These are phyloP conservation scores for Colossoma macropomum DNA, from an alignment of 2,113 vertebrate genomes.

Conservation along the genomic window DNA sequence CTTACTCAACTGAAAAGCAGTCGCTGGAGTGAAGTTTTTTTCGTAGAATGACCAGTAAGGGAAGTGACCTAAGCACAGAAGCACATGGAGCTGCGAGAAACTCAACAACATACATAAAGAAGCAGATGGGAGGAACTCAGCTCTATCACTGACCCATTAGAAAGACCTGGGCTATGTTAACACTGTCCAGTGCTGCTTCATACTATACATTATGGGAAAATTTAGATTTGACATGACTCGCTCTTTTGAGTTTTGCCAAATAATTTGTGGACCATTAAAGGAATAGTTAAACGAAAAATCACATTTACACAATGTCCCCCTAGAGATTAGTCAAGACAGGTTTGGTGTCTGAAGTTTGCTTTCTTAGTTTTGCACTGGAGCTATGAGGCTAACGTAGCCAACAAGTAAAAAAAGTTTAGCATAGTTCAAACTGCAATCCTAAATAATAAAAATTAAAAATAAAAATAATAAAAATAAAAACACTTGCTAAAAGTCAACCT, in stretches of 20 bases:
- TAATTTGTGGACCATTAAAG: slow-evolving; percentile 2
- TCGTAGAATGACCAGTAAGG: slow-evolving; percentile 64
- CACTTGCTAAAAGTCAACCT: too few relatives aligned
- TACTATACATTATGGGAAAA: background rate
- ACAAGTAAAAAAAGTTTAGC: too few relatives aligned
- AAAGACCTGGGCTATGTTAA: slow-evolving; percentile 1
- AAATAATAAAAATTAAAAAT: background rate
- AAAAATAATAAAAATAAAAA: too few relatives aligned
- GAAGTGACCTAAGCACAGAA: slow-evolving; percentile 62
- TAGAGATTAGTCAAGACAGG: background rate
- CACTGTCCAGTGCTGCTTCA: slow-evolving; percentile 14
- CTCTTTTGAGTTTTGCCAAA: background rate
- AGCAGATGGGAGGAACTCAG: slow-evolving; percentile 70
- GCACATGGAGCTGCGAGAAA: slow-evolving; percentile 68
- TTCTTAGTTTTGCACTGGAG: background rate
- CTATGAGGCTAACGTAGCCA: background rate
- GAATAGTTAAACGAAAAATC: background rate
- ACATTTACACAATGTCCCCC: background rate
- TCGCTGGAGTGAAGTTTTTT: slow-evolving; percentile 44
- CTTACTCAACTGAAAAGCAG: slow-evolving; percentile 62
- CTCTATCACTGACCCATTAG: slow-evolving; percentile 33
- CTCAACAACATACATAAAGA: slow-evolving; percentile 70
- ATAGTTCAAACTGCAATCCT: background rate
- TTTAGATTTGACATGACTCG: background rate
- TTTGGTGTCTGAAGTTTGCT: background rate